Conservation (phyloP, 2,888 invertebrate species). For the Callimorpha dominula region DNA sequence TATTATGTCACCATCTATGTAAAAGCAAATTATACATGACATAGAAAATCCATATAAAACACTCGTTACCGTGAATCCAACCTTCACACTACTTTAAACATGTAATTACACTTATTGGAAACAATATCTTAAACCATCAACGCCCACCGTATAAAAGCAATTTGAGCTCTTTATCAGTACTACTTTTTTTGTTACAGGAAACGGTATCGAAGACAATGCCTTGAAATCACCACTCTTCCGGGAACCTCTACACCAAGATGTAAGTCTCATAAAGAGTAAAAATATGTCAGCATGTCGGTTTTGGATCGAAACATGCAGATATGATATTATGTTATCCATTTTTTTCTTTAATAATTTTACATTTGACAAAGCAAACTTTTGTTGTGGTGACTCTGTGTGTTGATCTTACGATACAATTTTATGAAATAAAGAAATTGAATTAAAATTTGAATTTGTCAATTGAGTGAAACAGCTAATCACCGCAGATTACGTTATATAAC, state of each 20-base stretch:
- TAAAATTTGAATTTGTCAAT: too few relatives aligned
- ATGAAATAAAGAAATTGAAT: too few relatives aligned
- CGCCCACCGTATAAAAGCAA: not conserved
- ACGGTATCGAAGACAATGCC: constrained; percentile 36
- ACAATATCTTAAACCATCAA: not conserved
- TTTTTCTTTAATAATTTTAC: too few relatives aligned
- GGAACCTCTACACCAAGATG: constrained; percentile 46
- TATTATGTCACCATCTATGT: not conserved
- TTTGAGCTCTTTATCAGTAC: not conserved
- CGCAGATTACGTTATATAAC: not conserved
- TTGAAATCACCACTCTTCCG: constrained; percentile 45
- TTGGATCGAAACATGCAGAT: too few relatives aligned
- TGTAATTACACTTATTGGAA: not conserved
- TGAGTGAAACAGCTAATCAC: not conserved
- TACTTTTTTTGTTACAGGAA: constrained; percentile 56
- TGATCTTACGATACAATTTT: too few relatives aligned
- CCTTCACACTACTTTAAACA: not conserved
- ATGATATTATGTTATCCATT: too few relatives aligned
- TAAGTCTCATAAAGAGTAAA: constrained; percentile 28
- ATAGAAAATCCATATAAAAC: not conserved
- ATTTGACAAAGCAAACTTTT: too few relatives aligned
- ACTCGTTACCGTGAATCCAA: not conserved
- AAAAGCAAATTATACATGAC: not conserved
- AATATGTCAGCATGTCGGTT: not conserved
- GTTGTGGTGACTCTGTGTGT: too few relatives aligned